Conservation (phyloP, 2,888 invertebrate species). For the Eristalis arbustorum region DNA sequence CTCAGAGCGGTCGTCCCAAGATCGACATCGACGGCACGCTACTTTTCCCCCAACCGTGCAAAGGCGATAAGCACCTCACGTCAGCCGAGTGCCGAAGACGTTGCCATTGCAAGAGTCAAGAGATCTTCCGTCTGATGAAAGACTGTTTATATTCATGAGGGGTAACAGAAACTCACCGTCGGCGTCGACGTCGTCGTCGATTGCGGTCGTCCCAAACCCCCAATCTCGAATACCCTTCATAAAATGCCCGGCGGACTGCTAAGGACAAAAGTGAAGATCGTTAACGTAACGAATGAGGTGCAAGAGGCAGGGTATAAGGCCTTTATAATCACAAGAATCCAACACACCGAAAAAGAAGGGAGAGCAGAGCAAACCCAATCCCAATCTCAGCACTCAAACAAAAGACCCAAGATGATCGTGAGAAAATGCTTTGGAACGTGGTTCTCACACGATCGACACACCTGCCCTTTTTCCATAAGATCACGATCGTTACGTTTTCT, state of each 20-base stretch:
- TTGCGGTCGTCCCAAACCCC: constrained; percentile 11
- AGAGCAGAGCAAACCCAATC: constrained; percentile 36
- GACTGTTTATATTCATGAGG: constrained; percentile 60
- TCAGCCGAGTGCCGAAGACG: constrained; percentile 1
- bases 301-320: constrained; percentile 47
- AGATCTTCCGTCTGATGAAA: constrained; percentile 49
- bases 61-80: constrained; percentile 30
- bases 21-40: constrained; percentile 14
- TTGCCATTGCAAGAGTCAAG: constrained; percentile 18
- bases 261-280: constrained; percentile 41
- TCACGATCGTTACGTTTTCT: constrained; percentile 76
- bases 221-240: constrained; percentile 6
- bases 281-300: constrained; percentile 60
- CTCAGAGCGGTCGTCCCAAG: constrained; percentile 11
- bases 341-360: constrained; percentile 28
- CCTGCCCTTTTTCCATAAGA: constrained; percentile 80
- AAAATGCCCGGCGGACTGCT: constrained; percentile 16
- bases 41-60: constrained; percentile 20
- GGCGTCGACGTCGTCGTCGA: background rate
- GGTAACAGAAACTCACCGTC: constrained; percentile 19
- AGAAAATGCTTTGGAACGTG: constrained; percentile 81
- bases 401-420: constrained; percentile 78
- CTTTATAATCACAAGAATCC: constrained; percentile 54
- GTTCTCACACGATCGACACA: constrained; percentile 81
- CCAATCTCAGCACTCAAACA: constrained; percentile 49